phyloP scores from a whole-genome alignment of 2,888 invertebrate genomes.

The Panopea generosa region DNA sequence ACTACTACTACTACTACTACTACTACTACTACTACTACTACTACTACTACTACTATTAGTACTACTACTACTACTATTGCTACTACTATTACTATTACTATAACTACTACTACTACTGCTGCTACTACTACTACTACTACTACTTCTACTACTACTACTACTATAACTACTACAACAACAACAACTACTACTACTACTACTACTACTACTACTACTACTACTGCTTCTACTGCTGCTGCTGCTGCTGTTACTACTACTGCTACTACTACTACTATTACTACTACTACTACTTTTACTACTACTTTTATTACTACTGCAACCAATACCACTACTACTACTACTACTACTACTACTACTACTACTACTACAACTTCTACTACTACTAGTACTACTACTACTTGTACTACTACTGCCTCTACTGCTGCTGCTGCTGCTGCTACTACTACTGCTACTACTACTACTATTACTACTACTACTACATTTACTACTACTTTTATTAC shows the following conservation, averaged over 20 bases:
- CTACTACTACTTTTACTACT: slow-evolving; percentile 28
- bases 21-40: slow-evolving; percentile 28
- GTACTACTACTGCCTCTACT: slow-evolving; percentile 23
- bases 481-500: slow-evolving; percentile 15
- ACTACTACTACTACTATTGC: slow-evolving; percentile 15
- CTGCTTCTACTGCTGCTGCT: slow-evolving; percentile 12
- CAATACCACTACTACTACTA: slow-evolving; percentile 19
- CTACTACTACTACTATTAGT: slow-evolving; percentile 15
- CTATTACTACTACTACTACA: slow-evolving; percentile 23
- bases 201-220: slow-evolving; percentile 12
- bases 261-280: slow-evolving; percentile 23
- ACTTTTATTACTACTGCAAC: slow-evolving; percentile 22
- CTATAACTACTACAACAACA: slow-evolving; percentile 14
- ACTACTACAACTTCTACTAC: slow-evolving; percentile 31
- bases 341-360: slow-evolving; percentile 24
- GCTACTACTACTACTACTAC: slow-evolving; percentile 22
- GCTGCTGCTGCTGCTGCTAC: slow-evolving; percentile 21
- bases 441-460: slow-evolving; percentile 16
- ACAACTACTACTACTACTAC: slow-evolving; percentile 16
- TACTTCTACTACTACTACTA: slow-evolving; percentile 19
- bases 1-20: slow-evolving; percentile 26
- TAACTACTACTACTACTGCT: slow-evolving; percentile 13
- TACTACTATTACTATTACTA: slow-evolving; percentile 5
- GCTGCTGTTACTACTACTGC: slow-evolving; percentile 1
- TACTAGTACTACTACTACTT: slow-evolving; percentile 26